Conservation (phyloP, 2,797 vertebrate species). For the Ctenopoma kingsleyae region DNA sequence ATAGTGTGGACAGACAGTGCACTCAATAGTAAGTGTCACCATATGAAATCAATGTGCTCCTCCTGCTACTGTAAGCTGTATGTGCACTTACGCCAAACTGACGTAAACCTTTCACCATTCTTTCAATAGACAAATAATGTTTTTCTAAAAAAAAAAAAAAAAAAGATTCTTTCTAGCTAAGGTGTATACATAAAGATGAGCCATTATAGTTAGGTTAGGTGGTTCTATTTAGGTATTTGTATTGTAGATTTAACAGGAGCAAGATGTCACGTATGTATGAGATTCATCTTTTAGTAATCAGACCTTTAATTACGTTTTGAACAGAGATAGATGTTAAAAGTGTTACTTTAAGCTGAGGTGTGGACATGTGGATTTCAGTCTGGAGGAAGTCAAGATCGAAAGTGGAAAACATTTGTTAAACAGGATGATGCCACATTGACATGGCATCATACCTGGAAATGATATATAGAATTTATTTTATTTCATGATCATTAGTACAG, state of each 20-base stretch:
- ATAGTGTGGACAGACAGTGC: conserved; percentile 44
- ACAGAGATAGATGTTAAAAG: background rate
- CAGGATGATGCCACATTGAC: background rate
- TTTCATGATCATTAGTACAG: background rate
- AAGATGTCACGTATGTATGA: conserved; percentile 13
- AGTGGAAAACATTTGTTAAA: background rate
- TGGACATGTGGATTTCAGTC: background rate
- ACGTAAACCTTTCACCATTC: conserved; percentile 45
- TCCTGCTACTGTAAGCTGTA: conserved; percentile 64
- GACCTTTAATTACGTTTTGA: background rate
- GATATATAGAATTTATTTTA: background rate
- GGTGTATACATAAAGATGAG: conserved; percentile 50
- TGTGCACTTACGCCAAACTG: conserved; percentile 71
- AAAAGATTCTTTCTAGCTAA: conserved; percentile 61
- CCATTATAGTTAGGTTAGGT: conserved; percentile 48
- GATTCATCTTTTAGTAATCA: conserved; percentile 28
- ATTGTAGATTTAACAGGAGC: conserved; percentile 32
- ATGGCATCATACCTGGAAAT: background rate
- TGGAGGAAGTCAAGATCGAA: background rate
- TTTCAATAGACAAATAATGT: conserved; percentile 62
- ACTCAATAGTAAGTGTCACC: conserved; percentile 52
- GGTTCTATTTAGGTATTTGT: conserved; percentile 56
- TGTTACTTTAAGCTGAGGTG: background rate
- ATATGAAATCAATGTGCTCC: conserved; percentile 56
- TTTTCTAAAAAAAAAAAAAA: conserved; percentile 52